Percentiles rank a stretch among this genome's conserved stretches.
phyloP scores from a whole-genome alignment of 2,888 invertebrate species.

The Diploptera punctata region DNA sequence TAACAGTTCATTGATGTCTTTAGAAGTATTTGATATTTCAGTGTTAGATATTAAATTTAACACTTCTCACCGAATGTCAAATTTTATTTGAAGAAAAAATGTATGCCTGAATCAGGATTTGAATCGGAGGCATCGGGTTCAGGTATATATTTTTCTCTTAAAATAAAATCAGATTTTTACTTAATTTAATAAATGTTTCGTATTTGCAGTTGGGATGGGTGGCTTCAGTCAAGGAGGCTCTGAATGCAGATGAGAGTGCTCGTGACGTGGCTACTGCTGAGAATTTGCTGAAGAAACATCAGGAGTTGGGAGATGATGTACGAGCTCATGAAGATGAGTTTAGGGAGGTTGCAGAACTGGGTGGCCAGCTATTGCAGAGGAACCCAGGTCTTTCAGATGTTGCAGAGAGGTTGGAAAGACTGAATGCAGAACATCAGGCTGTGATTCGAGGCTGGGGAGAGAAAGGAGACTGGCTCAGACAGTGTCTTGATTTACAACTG shows the following conservation, averaged over 20 bases:
- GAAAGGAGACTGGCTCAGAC: constrained; percentile 85
- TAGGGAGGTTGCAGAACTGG: constrained; percentile 78
- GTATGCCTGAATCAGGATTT: too few relatives aligned
- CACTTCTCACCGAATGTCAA: too few relatives aligned
- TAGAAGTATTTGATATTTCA: too few relatives aligned
- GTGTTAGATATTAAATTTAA: too few relatives aligned
- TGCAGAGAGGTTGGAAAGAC: constrained; percentile 71
- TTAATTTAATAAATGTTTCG: too few relatives aligned
- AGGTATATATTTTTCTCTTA: too few relatives aligned
- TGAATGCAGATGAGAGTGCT: constrained; percentile 80
- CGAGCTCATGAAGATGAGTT: constrained; percentile 91
- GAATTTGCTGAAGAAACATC: constrained; percentile 85
- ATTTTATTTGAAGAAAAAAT: too few relatives aligned
- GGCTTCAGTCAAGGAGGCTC: constrained; percentile 76
- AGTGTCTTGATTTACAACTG: constrained; percentile 86
- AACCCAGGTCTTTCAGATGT: constrained; percentile 81
- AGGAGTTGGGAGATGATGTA: constrained; percentile 90
- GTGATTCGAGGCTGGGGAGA: constrained; percentile 83
- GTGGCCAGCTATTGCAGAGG: constrained; percentile 69
- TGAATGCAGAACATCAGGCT: constrained; percentile 77
- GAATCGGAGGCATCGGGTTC: too few relatives aligned
- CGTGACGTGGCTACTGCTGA: constrained; percentile 94
- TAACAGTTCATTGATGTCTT: too few relatives aligned
- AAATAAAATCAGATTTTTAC: too few relatives aligned
- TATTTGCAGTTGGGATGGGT: constrained; percentile 76